These are phyloP conservation scores for Peromyscus melanophrys DNA, from an alignment of 2,797 vertebrate species.

Conservation along the genomic window DNA sequence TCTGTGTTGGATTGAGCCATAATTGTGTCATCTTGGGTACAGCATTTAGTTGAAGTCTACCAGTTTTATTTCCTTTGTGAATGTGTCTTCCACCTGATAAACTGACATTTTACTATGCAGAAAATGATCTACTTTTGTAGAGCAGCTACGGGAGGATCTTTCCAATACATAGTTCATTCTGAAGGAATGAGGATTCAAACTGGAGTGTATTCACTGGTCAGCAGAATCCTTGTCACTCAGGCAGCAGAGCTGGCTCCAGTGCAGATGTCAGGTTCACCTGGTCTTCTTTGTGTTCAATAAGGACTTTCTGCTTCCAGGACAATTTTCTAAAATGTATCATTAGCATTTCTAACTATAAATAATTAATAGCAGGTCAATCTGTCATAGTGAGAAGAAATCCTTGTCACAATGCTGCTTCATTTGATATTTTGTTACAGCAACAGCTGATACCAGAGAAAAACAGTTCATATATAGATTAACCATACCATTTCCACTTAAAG, in stretches of 20 bases:
- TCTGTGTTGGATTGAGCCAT: background rate
- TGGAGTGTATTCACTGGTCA: background rate
- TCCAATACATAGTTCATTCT: background rate
- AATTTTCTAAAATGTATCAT: background rate
- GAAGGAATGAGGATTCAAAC: background rate
- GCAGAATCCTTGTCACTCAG: background rate
- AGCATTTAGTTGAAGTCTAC: background rate
- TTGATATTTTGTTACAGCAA: background rate
- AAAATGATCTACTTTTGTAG: background rate
- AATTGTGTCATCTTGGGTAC: background rate
- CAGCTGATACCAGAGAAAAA: conserved; percentile 55
- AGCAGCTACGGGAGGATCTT: background rate
- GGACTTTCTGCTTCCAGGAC: background rate
- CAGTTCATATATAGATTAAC: conserved; percentile 67
- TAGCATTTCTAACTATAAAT: conserved; percentile 56
- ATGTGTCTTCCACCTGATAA: background rate
- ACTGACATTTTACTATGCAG: background rate
- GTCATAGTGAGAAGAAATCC: conserved; percentile 34
- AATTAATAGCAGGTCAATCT: conserved; percentile 17
- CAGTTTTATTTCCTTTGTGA: background rate
- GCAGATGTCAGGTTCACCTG: background rate
- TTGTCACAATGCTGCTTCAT: background rate
- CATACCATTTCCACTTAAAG: conserved; percentile 64
- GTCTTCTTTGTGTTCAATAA: background rate
- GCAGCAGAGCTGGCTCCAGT: background rate